phyloP scores from a whole-genome alignment of 2,888 invertebrate genomes.

The Drosophila birchii region DNA sequence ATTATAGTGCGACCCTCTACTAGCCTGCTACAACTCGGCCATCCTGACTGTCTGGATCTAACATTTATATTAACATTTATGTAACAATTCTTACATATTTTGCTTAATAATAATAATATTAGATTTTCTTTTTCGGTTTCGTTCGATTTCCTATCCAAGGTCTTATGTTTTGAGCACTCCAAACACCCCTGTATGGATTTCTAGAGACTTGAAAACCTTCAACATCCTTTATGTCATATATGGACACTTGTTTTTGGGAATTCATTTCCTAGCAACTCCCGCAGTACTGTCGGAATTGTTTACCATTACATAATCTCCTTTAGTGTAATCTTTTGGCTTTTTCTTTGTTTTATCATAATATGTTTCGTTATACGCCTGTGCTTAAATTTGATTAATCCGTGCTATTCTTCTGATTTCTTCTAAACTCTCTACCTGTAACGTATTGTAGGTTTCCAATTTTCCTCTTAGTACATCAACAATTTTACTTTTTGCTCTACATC shows the following conservation, averaged over 20 bases:
- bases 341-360: slow-evolving; percentile 1
- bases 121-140: too few species aligned
- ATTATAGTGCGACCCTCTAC: too few species aligned
- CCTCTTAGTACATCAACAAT: not conserved
- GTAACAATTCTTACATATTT: too few species aligned
- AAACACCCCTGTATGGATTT: not conserved
- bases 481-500: too few species aligned
- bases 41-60: too few species aligned
- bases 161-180: too few species aligned
- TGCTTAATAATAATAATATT: too few species aligned
- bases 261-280: not conserved
- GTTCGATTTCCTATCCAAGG: too few species aligned
- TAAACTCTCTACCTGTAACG: not conserved
- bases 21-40: too few species aligned
- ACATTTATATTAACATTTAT: too few species aligned
- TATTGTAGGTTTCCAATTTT: not conserved
- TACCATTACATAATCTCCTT: not conserved
- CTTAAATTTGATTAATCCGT: not conserved
- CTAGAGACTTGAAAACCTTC: not conserved
- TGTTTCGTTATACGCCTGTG: not conserved
- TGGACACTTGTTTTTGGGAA: not conserved
- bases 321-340: not conserved
- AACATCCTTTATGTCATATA: not conserved
- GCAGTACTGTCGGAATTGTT: not conserved
- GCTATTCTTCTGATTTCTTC: not conserved